phyloP scores from a whole-genome alignment of 2,797 vertebrate species.

The Aphelocoma californica region DNA sequence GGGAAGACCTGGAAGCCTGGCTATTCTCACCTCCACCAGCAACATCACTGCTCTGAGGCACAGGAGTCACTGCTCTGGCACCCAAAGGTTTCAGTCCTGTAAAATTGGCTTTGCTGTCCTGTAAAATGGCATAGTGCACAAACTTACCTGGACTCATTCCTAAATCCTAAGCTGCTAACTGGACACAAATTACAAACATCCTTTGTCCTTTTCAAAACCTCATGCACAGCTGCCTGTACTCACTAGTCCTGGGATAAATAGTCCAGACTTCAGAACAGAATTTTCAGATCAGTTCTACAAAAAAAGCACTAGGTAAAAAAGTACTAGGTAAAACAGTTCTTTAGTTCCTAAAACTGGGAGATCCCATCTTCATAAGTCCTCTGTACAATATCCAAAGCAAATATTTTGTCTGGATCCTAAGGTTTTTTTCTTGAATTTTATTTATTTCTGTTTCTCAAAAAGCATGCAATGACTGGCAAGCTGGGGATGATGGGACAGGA shows the following conservation, averaged over 20 bases:
- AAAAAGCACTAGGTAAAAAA: background rate
- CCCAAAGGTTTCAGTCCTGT: background rate
- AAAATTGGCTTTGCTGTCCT: background rate
- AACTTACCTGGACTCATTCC: background rate
- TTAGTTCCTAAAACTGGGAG: background rate
- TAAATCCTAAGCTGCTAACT: background rate
- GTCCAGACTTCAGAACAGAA: background rate
- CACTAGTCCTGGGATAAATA: background rate
- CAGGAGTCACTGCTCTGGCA: background rate
- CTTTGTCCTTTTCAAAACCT: background rate
- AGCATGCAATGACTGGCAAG: background rate
- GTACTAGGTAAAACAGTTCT: background rate
- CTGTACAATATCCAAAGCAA: background rate
- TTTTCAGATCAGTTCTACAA: background rate
- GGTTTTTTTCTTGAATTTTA: background rate
- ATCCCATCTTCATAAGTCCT: background rate
- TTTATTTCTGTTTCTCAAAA: background rate
- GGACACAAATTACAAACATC: background rate
- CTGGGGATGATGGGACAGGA: background rate
- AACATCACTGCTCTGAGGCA: background rate
- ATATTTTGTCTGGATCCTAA: background rate
- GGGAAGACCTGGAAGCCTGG: rapidly evolving
- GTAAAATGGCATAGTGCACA: background rate
- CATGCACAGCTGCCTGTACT: background rate
- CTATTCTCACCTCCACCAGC: background rate